A percentile compares a stretch with the other conserved stretches of the same genome.
Evolutionary conservation across 1,140 invertebrate genomes (phyloP).

Genomic region (Adelges cooleyi): DNA sequence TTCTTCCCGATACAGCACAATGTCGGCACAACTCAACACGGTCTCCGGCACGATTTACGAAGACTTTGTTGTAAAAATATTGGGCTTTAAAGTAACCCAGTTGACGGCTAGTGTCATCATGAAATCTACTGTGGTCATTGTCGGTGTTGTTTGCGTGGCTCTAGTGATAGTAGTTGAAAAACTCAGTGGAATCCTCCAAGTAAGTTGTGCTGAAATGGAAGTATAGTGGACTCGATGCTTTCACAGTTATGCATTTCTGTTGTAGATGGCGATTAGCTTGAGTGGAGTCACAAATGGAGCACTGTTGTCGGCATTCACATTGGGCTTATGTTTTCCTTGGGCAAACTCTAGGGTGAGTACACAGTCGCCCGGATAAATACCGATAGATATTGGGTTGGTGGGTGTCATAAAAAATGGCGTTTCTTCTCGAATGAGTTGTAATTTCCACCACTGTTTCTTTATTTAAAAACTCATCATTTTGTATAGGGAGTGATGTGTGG

Average conservation of each 20-base stretch:
- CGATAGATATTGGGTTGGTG: too few relatives aligned
- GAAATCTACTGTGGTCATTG: constrained; percentile 47
- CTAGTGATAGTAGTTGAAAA: constrained; percentile 51
- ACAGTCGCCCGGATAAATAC: too few relatives aligned
- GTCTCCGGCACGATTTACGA: constrained; percentile 54
- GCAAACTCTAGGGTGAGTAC: constrained; percentile 61
- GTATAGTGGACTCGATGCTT: not conserved
- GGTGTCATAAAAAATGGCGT: too few relatives aligned
- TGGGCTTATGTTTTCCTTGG: constrained; percentile 79
- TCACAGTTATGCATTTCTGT: constrained; percentile 28
- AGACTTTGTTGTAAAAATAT: constrained; percentile 45
- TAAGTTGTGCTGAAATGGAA: constrained; percentile 28
- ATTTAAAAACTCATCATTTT: not conserved
- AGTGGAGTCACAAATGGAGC: constrained; percentile 81
- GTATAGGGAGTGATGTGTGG: constrained; percentile 31
- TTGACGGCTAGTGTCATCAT: constrained; percentile 40
- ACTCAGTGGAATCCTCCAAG: constrained; percentile 46
- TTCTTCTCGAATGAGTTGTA: not conserved
- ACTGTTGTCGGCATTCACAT: constrained; percentile 66
- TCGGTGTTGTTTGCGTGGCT: constrained; percentile 46
- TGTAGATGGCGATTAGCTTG: constrained; percentile 64
- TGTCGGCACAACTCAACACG: constrained; percentile 53
- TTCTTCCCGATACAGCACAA: constrained; percentile 43
- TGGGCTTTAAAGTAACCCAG: constrained; percentile 40
- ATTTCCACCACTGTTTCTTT: not conserved